Percentiles rank a stretch among this genome's conserved stretches.
Conservation (phyloP, 1,140 invertebrate genomes). For the Daktulosphaira vitifoliae region DNA sequence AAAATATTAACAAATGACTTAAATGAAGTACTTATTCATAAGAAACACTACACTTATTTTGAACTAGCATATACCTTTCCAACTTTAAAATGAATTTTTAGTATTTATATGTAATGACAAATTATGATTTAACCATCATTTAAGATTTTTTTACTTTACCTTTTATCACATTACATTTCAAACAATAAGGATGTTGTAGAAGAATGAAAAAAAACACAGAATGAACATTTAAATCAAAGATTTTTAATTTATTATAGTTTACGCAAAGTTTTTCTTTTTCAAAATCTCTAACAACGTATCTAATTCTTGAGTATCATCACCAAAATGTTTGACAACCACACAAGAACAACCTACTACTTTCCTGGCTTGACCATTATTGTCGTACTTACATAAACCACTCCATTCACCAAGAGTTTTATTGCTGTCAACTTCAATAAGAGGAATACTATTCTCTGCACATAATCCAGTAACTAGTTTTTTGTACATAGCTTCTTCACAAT, state of each 20-base stretch:
- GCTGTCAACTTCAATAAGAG: conserved; percentile 93
- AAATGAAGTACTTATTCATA: no score
- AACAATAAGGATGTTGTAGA: no score
- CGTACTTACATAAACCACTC: conserved; percentile 98
- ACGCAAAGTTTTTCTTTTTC: conserved; percentile 30
- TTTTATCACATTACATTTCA: no score
- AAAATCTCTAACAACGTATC: conserved; percentile 31
- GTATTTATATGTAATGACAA: no score
- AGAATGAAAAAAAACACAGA: conserved; percentile 9
- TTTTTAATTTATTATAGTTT: conserved; percentile 22
- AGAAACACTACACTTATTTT: no score
- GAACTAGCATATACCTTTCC: no score
- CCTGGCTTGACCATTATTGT: conserved; percentile 95
- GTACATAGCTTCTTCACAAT: conserved; percentile 96
- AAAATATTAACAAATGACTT: no score
- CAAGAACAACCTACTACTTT: conserved; percentile 98
- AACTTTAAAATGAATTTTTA: no score
- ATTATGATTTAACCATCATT: no score
- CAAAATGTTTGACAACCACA: conserved; percentile 75
- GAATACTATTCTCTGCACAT: conserved; percentile 96
- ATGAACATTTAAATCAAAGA: conserved; percentile 20
- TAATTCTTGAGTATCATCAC: conserved; percentile 45
- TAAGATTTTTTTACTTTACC: no score
- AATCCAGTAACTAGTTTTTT: conserved; percentile 96
- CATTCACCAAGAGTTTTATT: conserved; percentile 99